Conservation (phyloP, 2,888 invertebrate species). For the Andricus quercusramuli region DNA sequence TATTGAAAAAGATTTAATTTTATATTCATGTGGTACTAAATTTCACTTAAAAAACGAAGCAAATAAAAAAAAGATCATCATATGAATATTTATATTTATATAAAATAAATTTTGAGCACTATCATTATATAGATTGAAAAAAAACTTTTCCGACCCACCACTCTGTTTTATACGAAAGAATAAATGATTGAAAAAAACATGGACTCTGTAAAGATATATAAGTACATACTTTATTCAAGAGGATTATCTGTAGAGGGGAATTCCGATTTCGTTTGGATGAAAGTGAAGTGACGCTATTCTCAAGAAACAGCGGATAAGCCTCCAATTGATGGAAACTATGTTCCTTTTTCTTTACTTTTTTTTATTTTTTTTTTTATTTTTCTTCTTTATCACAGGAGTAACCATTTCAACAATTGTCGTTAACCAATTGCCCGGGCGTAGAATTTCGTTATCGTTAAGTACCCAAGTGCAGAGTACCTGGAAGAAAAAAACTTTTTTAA, state of each 20-base stretch:
- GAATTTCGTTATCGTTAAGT: conserved; percentile 1
- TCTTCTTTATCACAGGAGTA: not conserved
- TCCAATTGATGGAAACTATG: not conserved
- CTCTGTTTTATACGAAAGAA: not conserved
- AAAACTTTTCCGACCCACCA: not conserved
- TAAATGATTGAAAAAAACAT: not conserved
- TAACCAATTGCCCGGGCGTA: not conserved
- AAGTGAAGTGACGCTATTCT: not conserved
- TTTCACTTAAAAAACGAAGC: too few relatives aligned
- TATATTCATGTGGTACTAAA: too few relatives aligned
- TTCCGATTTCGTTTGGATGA: not conserved
- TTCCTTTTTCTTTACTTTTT: not conserved
- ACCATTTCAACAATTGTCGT: not conserved
- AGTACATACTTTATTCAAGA: not conserved
- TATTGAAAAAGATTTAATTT: too few relatives aligned
- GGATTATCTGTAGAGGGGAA: not conserved
- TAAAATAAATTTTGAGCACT: too few relatives aligned
- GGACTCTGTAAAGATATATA: not conserved
- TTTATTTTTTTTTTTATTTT: not conserved
- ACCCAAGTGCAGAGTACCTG: not conserved
- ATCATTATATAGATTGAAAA: not conserved
- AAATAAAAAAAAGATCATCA: too few relatives aligned
- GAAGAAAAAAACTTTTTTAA: not conserved
- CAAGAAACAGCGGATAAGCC: not conserved
- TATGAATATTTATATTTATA: too few relatives aligned